A percentile compares a stretch with the other conserved stretches of the same genome.
Evolutionary conservation across 1,140 invertebrate species (phyloP).

Genomic region (Aethina tumida): DNA sequence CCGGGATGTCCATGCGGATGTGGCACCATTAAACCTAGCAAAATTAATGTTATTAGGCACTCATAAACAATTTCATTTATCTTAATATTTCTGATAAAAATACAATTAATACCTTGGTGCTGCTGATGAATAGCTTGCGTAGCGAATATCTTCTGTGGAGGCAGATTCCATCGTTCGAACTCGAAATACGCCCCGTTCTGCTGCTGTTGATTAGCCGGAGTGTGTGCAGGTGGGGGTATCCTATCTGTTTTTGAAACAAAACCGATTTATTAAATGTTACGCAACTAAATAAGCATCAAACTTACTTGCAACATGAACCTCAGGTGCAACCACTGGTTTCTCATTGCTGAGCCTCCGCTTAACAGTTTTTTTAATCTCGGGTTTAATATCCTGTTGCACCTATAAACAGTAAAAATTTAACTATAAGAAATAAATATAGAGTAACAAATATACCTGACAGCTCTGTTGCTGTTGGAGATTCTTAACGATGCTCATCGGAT

Average conservation of each 20-base stretch:
- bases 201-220: constrained; percentile 48
- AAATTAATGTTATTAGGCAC: no score
- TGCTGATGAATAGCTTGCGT: constrained; percentile 53
- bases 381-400: constrained; percentile 40
- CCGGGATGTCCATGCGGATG: constrained; percentile 46
- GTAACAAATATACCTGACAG: constrained; percentile 54
- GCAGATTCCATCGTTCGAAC: constrained; percentile 62
- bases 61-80: no score
- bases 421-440: no score
- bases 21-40: constrained; percentile 41
- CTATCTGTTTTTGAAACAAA: constrained; percentile 30
- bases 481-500: constrained; percentile 65
- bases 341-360: constrained; percentile 44
- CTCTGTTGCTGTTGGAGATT: constrained; percentile 53
- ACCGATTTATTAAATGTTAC: not conserved
- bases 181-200: constrained; percentile 58
- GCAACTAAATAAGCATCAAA: not conserved
- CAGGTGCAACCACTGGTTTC: constrained; percentile 27
- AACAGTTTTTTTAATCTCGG: constrained; percentile 34
- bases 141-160: constrained; percentile 57
- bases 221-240: constrained; percentile 61
- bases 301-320: constrained; percentile 7
- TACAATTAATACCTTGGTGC: constrained; percentile 32
- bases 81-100: constrained; percentile 2
- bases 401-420: no score